A percentile compares a stretch with the other conserved stretches of the same genome.
Conservation (phyloP, 1,140 invertebrate species). For the Grapholita molesta region DNA sequence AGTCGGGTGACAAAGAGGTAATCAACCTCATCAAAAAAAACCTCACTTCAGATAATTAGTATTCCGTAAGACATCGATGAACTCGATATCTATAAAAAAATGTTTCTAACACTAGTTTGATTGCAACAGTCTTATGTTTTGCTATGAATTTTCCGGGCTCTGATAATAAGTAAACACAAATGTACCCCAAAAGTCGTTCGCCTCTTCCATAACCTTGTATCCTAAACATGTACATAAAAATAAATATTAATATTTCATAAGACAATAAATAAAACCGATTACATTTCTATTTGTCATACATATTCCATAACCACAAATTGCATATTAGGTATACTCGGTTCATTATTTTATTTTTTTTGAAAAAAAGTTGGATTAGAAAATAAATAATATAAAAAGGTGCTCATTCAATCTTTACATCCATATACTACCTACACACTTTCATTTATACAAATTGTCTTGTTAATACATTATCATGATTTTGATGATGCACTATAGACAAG, state of each 20-base stretch:
- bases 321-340: background rate
- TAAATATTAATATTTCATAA: conserved; percentile 1
- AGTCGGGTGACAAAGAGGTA: no score
- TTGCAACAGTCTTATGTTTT: no score
- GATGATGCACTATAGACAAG: background rate
- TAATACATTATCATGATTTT: background rate
- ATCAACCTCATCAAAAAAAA: no score
- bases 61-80: no score
- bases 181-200: background rate
- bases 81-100: no score
- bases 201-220: background rate
- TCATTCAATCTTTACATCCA: conserved; percentile 10
- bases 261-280: conserved; percentile 4
- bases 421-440: conserved; percentile 7
- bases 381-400: conserved; percentile 7
- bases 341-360: background rate
- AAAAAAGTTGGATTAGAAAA: background rate
- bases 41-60: no score
- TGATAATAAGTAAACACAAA: background rate
- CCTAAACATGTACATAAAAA: conserved; percentile 7
- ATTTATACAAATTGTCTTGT: conserved; percentile 7
- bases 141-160: no score
- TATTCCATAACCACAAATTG: background rate
- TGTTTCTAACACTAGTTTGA: no score
- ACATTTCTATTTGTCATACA: background rate